A percentile compares a stretch with the other conserved stretches of the same genome.
phyloP scores from a whole-genome alignment of 2,113 vertebrate species.

The Crypturellus undulatus region DNA sequence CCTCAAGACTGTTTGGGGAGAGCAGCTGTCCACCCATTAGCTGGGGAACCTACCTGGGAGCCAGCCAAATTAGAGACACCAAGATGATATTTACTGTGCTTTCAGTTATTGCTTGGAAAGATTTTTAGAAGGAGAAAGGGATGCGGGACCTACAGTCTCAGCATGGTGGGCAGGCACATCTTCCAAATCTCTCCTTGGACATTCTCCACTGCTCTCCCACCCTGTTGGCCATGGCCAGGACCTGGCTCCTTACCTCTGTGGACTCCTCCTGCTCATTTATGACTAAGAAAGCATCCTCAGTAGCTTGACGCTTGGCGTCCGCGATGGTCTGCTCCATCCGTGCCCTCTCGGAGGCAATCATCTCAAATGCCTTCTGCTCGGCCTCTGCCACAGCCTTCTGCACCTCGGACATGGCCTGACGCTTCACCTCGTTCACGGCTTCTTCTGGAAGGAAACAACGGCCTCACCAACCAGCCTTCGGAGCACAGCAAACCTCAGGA shows the following conservation, averaged over 20 bases:
- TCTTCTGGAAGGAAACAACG: slow-evolving; percentile 87
- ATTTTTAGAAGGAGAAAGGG: not conserved
- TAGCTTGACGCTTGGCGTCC: slow-evolving; percentile 93
- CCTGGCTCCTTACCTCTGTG: slow-evolving; percentile 86
- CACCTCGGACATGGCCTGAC: slow-evolving; percentile 98
- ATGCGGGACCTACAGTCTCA: accelerated
- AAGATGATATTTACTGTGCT: too few species aligned
- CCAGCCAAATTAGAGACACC: not conserved
- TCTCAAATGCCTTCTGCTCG: slow-evolving; percentile 98
- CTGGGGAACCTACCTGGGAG: not conserved
- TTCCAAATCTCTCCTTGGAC: not conserved
- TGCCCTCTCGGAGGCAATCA: slow-evolving; percentile 93
- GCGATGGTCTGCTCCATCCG: slow-evolving; percentile 98
- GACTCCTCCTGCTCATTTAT: slow-evolving; percentile 98
- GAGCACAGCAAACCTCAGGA: accelerated
- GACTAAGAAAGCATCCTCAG: slow-evolving; percentile 94
- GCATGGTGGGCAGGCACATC: accelerated
- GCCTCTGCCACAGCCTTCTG: slow-evolving; percentile 97
- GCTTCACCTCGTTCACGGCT: slow-evolving; percentile 98
- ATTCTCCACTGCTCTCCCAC: not conserved
- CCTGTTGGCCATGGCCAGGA: too few species aligned
- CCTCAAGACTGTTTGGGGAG: not conserved
- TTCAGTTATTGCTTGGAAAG: not conserved
- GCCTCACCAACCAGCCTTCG: slow-evolving; percentile 44
- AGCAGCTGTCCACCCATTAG: not conserved